Conservation (phyloP, 1,140 invertebrate genomes). For the Drosophila navojoa region DNA sequence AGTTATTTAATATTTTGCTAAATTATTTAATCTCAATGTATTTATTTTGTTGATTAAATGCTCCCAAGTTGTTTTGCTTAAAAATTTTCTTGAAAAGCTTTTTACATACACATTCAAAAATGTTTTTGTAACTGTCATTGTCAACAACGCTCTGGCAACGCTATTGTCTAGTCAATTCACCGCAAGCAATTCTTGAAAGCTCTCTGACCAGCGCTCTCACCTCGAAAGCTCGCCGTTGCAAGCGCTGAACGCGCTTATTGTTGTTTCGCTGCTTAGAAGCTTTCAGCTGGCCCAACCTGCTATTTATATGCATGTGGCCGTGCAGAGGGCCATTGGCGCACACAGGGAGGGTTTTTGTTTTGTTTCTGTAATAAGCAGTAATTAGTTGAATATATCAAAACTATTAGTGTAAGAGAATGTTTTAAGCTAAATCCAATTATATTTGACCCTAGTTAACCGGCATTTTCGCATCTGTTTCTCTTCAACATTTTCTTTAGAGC, state of each 20-base stretch:
- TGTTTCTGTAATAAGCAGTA: neutral
- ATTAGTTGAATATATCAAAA: too few relatives aligned
- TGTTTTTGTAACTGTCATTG: neutral
- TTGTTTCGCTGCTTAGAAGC: slow-evolving; percentile 39
- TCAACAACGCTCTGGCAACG: slow-evolving; percentile 22
- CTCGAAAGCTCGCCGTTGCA: slow-evolving; percentile 26
- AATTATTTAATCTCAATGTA: neutral
- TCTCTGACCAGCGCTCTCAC: slow-evolving; percentile 8
- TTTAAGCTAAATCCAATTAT: too few relatives aligned
- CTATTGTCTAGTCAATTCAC: neutral
- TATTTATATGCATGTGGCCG: slow-evolving; percentile 25
- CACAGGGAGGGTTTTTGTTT: neutral
- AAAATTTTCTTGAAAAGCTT: neutral
- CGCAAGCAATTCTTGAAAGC: slow-evolving; percentile 23
- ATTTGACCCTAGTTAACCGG: too few relatives aligned
- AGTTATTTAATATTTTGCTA: neutral
- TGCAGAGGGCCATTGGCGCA: slow-evolving; percentile 24
- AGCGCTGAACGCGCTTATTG: slow-evolving; percentile 6
- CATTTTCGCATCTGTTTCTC: neutral
- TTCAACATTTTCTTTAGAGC: neutral
- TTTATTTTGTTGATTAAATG: slow-evolving; percentile 18
- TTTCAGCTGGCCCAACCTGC: slow-evolving; percentile 59
- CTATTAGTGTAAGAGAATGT: too few relatives aligned
- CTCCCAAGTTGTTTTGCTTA: neutral
- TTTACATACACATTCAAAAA: slow-evolving; percentile 4